Base-by-base conservation (phyloP, 2,113 vertebrate species). In the Microtus richardsoni region DNA sequence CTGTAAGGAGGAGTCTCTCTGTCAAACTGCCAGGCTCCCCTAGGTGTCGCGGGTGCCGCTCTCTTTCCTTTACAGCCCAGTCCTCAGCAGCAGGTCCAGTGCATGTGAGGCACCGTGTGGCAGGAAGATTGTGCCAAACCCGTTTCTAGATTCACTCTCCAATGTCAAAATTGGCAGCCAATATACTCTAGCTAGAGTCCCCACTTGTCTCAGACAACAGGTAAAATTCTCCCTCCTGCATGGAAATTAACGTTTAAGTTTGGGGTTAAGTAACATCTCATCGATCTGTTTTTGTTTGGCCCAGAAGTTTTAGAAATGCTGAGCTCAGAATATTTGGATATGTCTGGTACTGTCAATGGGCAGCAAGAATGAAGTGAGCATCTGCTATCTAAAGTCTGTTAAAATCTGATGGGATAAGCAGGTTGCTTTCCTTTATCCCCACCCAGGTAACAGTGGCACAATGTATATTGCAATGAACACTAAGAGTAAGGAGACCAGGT, bases 241-340 rank as follows among this genome's bases (percentile, higher is more conserved):
- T 14, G 54, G 24, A 19, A 28, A 78, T 30, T 26, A 30, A 14
- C 64, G 68, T n/a, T 41, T 49, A 73, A 62, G 41, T 54, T 5
- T 12, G n/a, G 39, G 30, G 21, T 60, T 86, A 30, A 91, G 30
- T 26, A 58, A 3, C 16, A 68, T 41, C 52, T 89, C 39, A 26
- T 19, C n/a, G 8, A 36, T 74, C 66, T 79, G 33, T 89, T 7
- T 68, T 36, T 70, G 9, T 16, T 68, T 75, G 47, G 21, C 49
- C 58, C 3, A 30, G 49, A n/a, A 41, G 54, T 94, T 92, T 95
- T 83, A 91, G 52, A 89, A 87, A 79, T 89, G 60, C 39, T 86
- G 73, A 62, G 19, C 58, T 93, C 26, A 2, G 52, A 22, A 77
- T 75, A 64, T 47, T 54, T 74, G 71, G 90, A 8, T 21, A 88